Percentiles rank a stretch among this genome's conserved stretches.
phyloP scores from a whole-genome alignment of 2,888 invertebrate species.

The Corythucha ciliata region DNA sequence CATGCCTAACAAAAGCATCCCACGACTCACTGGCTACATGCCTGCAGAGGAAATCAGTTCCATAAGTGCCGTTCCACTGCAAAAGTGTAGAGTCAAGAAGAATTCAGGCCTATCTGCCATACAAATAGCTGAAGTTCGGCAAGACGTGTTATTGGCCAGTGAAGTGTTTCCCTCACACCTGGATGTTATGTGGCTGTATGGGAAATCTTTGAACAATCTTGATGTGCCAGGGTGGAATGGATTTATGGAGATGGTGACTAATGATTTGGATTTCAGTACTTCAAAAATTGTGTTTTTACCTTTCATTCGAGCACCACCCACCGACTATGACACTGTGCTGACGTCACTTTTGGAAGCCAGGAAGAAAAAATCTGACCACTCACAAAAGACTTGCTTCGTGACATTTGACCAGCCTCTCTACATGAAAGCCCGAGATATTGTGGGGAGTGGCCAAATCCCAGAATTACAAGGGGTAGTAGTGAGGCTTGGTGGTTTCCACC shows the following conservation, averaged over 20 bases:
- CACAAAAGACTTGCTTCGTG: no score
- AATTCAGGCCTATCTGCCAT: no score
- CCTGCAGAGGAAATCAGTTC: not conserved
- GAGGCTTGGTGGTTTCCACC: constrained; percentile 13
- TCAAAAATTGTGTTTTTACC: constrained; percentile 37
- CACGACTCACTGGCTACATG: constrained; percentile 2
- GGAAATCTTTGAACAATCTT: constrained; percentile 1
- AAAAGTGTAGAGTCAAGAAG: no score
- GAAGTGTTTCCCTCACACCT: no score
- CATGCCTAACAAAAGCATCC: constrained; percentile 1
- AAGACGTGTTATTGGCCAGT: no score
- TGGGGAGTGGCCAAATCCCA: no score
- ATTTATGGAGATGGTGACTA: constrained; percentile 36
- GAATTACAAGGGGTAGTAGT: no score
- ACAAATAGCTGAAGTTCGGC: no score
- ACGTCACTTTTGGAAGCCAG: constrained; percentile 4
- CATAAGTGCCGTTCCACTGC: no score
- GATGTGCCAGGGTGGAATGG: constrained; percentile 35
- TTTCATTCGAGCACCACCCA: constrained; percentile 37
- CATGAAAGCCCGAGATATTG: no score
- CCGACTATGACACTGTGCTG: constrained; percentile 6
- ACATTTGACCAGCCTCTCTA: no score
- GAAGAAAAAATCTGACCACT: no score
- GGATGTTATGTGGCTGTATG: constrained; percentile 18
- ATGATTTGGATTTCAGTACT: constrained; percentile 28